Conservation (phyloP, 1,140 invertebrate species). For the Heliconius melpomene region DNA sequence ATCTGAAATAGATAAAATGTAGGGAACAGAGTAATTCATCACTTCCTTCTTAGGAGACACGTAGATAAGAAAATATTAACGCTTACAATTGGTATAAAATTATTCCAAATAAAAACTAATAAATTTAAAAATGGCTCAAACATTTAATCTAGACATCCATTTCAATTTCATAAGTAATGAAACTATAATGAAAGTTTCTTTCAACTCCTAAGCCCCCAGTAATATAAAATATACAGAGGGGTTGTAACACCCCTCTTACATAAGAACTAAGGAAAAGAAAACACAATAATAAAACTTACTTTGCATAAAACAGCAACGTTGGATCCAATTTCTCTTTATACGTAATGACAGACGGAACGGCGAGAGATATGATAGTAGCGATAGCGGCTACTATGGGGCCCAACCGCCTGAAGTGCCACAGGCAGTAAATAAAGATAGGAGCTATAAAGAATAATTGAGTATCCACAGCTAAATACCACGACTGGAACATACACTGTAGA, state of each 20-base stretch:
- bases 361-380: constrained; percentile 80
- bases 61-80: too few species aligned
- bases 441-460: constrained; percentile 92
- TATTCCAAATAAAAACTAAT: too few species aligned
- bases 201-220: not conserved
- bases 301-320: constrained; percentile 84
- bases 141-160: not conserved
- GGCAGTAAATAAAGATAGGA: constrained; percentile 87
- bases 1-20: too few species aligned
- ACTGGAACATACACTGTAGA: constrained; percentile 92
- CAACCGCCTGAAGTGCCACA: constrained; percentile 84
- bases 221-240: not conserved
- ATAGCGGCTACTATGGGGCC: constrained; percentile 82
- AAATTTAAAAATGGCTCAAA: too few species aligned
- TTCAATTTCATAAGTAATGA: not conserved
- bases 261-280: constrained; percentile 5
- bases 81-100: too few species aligned
- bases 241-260: constrained; percentile 1
- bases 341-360: constrained; percentile 85
- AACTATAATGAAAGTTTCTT: not conserved
- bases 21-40: too few species aligned
- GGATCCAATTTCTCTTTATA: constrained; percentile 83
- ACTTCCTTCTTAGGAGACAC: too few species aligned
- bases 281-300: constrained; percentile 77
- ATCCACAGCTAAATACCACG: constrained; percentile 95